Conservation (phyloP, 2,888 invertebrate species). For the Neria commutata region DNA sequence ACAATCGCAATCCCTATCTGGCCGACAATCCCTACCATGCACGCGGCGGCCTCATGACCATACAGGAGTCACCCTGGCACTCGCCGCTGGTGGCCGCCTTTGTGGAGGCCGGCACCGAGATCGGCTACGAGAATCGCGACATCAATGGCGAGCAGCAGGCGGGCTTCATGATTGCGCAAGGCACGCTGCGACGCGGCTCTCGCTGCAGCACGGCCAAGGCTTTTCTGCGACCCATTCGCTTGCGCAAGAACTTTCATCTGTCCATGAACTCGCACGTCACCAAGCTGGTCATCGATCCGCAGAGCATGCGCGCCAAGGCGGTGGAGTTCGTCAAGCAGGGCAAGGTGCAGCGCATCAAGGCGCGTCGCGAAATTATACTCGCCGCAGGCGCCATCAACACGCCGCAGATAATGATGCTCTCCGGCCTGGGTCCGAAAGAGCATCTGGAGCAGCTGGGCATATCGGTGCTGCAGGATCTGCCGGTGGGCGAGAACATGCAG, state of each 20-base stretch:
- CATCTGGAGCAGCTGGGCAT: conserved; percentile 76
- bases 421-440: conserved; percentile 78
- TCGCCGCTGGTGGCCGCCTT: conserved; percentile 83
- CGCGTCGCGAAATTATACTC: conserved; percentile 83
- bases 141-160: conserved; percentile 82
- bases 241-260: conserved; percentile 79
- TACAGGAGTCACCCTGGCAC: conserved; percentile 85
- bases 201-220: conserved; percentile 89
- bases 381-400: conserved; percentile 91
- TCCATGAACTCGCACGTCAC: conserved; percentile 82
- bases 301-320: conserved; percentile 76
- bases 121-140: conserved; percentile 84
- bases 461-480: conserved; percentile 75
- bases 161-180: conserved; percentile 83
- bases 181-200: conserved; percentile 77
- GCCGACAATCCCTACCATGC: conserved; percentile 70
- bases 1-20: conserved; percentile 85
- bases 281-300: conserved; percentile 74
- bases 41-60: conserved; percentile 76
- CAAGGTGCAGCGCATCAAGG: conserved; percentile 71
- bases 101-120: conserved; percentile 79
- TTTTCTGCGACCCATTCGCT: conserved; percentile 78
- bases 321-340: conserved; percentile 82
- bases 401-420: conserved; percentile 89
- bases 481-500: conserved; percentile 82